Base-by-base conservation (phyloP, 1,140 invertebrate genomes). In the Argopecten irradians region DNA sequence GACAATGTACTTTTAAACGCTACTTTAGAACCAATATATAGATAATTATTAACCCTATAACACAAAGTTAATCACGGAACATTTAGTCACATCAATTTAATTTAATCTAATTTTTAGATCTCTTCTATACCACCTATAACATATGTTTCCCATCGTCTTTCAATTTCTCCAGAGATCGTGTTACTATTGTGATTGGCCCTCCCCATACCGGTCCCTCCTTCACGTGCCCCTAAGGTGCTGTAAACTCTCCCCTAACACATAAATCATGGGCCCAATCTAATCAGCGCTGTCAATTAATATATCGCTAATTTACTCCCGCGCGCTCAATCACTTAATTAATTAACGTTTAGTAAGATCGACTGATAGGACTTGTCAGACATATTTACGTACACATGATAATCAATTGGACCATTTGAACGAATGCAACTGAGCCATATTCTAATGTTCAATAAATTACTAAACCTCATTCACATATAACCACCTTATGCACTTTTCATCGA, bases 281-380 rank as follows among this genome's bases (percentile, higher is more conserved):
- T 71, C 55, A 16, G 22, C 22, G n/a, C 55, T 71, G 55, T 71
- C 55, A 71, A 71, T 71, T 71, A 71, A 71, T 71, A n/a, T 71
- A 71, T 71, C n/a, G 55, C 55, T 71, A 71, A 71, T 71, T 71
- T 87, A 33, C 82, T 34, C 39, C 36, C 86, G 82, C 39, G 82
- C 84, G 86, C 36, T 28, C 46, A 82, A 87, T 87, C 83, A 46
- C 55, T 84, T 43, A 84, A 87, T 87, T 87, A 84, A 87, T 43
- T 83, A 46, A 34, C 83, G 11, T 87, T 71, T 71, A 71, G 55
- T 28, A n/a, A 71, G 55, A 71, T 71, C n/a, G 22, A 1, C 22
- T 7, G 55, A 71, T 71, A 16, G 14, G 55, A n/a, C 55, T 71
- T 71, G 55, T 71, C 55, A 28, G 55, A 28, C 16, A 71, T 71